Evolutionary conservation across 2,113 vertebrate species (phyloP).

Genomic region (Prunella himalayana): DNA sequence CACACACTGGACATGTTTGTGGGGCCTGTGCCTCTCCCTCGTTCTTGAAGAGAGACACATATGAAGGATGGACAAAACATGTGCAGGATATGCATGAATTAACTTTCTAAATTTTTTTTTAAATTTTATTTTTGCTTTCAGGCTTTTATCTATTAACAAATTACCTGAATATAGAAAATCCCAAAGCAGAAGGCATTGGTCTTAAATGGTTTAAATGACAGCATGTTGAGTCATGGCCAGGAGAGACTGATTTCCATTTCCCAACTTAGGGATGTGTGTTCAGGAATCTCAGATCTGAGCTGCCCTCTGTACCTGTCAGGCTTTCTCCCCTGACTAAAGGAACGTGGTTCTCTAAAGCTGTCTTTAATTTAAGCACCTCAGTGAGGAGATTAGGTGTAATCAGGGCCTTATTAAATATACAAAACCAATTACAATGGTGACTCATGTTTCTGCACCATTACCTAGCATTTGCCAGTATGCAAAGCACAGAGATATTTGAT

Average conservation of each 20-base stretch:
- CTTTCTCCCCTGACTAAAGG: neutral
- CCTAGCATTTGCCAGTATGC: neutral
- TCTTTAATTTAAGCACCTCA: neutral
- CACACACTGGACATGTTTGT: rapidly evolving
- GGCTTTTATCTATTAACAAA: neutral
- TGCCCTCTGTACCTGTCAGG: neutral
- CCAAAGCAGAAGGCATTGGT: neutral
- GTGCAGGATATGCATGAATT: neutral
- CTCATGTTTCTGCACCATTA: neutral
- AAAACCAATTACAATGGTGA: neutral
- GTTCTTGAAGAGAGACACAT: neutral
- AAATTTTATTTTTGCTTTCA: neutral
- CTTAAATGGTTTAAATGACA: neutral
- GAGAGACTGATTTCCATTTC: neutral
- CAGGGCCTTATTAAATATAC: neutral
- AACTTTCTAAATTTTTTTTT: too few relatives aligned
- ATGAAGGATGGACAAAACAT: neutral
- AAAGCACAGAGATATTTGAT: neutral
- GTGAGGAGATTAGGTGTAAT: neutral
- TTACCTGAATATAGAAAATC: neutral
- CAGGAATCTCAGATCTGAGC: neutral
- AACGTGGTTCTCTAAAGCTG: neutral
- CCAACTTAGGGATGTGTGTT: neutral
- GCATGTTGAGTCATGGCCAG: neutral
- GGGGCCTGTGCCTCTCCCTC: neutral